Evolutionary conservation across 2,888 invertebrate genomes (phyloP).

Genomic region (Ophioninae sp.): DNA sequence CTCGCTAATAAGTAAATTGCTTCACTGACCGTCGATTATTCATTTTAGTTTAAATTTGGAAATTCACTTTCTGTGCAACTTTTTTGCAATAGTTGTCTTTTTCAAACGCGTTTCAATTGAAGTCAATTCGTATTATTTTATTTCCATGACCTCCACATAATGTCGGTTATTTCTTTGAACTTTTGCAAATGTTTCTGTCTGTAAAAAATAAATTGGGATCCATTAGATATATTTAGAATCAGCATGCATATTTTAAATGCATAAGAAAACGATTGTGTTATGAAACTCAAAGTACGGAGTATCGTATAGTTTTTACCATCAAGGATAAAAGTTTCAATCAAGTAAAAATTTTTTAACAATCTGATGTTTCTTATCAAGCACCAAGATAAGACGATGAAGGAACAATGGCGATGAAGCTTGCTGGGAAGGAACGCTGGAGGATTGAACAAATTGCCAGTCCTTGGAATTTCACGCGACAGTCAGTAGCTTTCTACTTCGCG

Average conservation of each 20-base stretch:
- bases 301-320: too few relatives aligned
- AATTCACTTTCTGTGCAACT: not conserved
- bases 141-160: too few relatives aligned
- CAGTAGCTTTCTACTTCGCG: not conserved
- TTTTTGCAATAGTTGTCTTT: not conserved
- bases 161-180: too few relatives aligned
- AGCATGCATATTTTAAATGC: too few relatives aligned
- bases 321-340: too few relatives aligned
- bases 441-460: not conserved
- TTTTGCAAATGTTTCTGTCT: too few relatives aligned
- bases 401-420: not conserved
- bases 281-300: too few relatives aligned
- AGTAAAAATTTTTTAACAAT: too few relatives aligned
- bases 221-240: too few relatives aligned
- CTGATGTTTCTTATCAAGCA: not conserved
- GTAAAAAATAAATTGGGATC: too few relatives aligned
- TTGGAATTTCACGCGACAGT: not conserved
- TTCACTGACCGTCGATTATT: not conserved
- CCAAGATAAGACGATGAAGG: not conserved
- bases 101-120: not conserved
- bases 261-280: too few relatives aligned
- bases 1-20: not conserved
- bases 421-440: not conserved
- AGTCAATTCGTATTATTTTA: not conserved
- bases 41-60: not conserved